Conservation (phyloP, 2,888 invertebrate species). For the Ypsolopha sequella region DNA sequence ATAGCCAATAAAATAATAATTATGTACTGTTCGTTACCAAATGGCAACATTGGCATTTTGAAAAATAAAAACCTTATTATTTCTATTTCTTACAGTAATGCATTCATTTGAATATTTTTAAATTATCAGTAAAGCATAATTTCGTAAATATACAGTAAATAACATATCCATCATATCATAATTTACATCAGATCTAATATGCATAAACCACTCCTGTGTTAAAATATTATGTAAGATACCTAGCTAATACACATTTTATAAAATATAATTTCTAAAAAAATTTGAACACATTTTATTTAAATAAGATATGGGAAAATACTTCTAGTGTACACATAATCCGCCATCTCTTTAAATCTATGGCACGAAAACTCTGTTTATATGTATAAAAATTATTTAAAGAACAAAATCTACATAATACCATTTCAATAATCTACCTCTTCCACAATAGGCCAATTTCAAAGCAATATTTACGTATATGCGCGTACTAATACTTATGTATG, state of each 20-base stretch:
- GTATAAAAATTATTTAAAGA: neutral
- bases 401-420: slow-evolving; percentile 3
- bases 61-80: neutral
- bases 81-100: neutral
- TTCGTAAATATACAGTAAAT: slow-evolving; percentile 12
- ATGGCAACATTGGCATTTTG: neutral
- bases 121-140: neutral
- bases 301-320: slow-evolving; percentile 58
- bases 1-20: neutral
- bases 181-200: too few relatives aligned
- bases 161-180: too few relatives aligned
- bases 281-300: slow-evolving; percentile 59
- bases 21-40: neutral
- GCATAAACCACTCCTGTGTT: too few relatives aligned
- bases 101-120: neutral
- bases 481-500: slow-evolving; percentile 15
- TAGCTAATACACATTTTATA: slow-evolving; percentile 22
- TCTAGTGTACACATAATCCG: slow-evolving; percentile 23
- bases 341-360: slow-evolving; percentile 31
- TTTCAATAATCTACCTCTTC: slow-evolving; percentile 4
- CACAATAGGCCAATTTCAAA: slow-evolving; percentile 9
- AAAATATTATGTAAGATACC: slow-evolving; percentile 30
- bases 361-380: slow-evolving; percentile 20
- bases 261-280: slow-evolving; percentile 58
- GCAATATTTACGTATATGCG: slow-evolving; percentile 50